Conservation (phyloP, 2,888 invertebrate genomes). For the Priocnemis perturbator region DNA sequence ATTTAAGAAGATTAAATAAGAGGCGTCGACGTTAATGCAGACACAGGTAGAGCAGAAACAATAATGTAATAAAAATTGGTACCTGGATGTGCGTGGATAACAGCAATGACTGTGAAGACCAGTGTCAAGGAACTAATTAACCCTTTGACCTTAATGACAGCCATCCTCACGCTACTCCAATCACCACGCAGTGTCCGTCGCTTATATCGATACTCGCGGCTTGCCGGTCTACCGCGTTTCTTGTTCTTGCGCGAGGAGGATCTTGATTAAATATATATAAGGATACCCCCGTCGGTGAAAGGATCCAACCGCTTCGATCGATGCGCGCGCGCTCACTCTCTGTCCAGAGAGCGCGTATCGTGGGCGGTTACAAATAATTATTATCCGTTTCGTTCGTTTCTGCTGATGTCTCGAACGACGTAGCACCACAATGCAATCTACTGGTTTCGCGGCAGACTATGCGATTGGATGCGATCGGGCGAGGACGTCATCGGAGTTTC, state of each 20-base stretch:
- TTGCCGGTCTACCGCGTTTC: background rate
- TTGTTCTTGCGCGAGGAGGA: background rate
- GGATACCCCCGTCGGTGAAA: constrained; percentile 7
- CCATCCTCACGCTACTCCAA: background rate
- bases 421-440: background rate
- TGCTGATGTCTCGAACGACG: background rate
- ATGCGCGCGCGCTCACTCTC: background rate
- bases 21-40: too few relatives aligned
- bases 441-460: background rate
- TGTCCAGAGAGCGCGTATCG: background rate
- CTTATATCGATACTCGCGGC: too few relatives aligned
- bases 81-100: background rate
- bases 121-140: background rate
- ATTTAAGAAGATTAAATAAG: too few relatives aligned
- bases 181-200: too few relatives aligned
- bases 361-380: constrained; percentile 2
- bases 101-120: background rate
- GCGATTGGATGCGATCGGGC: background rate
- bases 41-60: too few relatives aligned
- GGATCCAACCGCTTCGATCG: background rate
- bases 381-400: constrained; percentile 2
- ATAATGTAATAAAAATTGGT: background rate
- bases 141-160: background rate
- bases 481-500: constrained; percentile 10
- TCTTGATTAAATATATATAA: constrained; percentile 6